Percentiles rank a stretch among this genome's conserved stretches.
Conservation (phyloP, 2,113 vertebrate genomes). For the Psittacula cyanocephala region DNA sequence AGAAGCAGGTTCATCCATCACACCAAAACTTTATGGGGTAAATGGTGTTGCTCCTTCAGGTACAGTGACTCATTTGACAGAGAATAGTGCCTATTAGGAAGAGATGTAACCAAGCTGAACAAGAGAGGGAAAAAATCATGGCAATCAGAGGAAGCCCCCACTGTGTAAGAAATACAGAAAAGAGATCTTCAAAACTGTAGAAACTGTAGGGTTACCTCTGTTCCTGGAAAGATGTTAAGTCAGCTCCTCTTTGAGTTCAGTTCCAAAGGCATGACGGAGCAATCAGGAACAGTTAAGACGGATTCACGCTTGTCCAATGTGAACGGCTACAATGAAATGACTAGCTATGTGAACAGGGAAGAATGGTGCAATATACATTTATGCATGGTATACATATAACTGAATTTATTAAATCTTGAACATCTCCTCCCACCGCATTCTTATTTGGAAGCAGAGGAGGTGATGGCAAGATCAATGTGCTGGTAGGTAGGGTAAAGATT, state of each 20-base stretch:
- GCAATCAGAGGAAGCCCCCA: fast-evolving
- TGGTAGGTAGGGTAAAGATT: background rate
- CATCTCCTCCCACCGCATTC: background rate
- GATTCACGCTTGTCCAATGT: background rate
- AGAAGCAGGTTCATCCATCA: background rate
- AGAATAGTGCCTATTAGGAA: background rate
- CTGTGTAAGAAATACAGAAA: background rate
- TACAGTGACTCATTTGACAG: background rate
- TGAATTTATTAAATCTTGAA: background rate
- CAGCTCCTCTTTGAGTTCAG: background rate
- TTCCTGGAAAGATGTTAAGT: background rate
- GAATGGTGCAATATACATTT: background rate
- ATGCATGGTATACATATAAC: background rate
- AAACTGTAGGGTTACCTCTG: background rate
- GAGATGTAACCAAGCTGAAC: background rate
- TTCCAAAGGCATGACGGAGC: background rate
- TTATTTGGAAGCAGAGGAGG: background rate
- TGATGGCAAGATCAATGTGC: background rate
- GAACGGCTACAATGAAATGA: background rate
- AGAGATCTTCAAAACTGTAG: background rate
- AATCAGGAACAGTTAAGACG: background rate
- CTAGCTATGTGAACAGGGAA: background rate
- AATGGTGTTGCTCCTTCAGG: background rate
- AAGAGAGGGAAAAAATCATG: background rate
- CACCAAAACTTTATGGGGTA: background rate